Conservation (phyloP, 2,797 vertebrate species). For the Rallus crepitans region DNA sequence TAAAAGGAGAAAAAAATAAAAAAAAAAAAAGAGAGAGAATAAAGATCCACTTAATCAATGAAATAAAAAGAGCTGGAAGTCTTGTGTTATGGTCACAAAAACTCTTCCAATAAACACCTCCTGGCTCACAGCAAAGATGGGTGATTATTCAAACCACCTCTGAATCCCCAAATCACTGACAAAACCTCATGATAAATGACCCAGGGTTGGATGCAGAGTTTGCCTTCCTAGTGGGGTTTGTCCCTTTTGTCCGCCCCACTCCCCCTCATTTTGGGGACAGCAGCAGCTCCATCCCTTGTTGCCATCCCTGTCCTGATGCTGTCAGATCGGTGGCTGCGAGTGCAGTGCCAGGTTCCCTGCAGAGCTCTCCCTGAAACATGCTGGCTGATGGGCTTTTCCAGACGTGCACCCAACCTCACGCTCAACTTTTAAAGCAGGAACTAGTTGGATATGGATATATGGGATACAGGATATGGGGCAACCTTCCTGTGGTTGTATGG, state of each 20-base stretch:
- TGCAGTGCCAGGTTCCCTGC: background rate
- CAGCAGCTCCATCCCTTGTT: rapidly evolving
- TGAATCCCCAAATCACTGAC: background rate
- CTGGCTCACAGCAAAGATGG: background rate
- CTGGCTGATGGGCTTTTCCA: rapidly evolving
- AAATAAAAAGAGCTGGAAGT: slow-evolving; percentile 31
- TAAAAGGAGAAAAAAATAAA: background rate
- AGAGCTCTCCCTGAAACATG: background rate
- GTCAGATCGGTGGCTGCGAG: rapidly evolving
- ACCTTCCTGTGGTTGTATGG: rapidly evolving
- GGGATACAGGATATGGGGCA: no score
- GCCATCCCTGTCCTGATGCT: background rate
- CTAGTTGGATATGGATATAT: no score
- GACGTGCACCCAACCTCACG: rapidly evolving
- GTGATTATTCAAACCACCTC: background rate
- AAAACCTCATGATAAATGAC: background rate
- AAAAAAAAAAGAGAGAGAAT: background rate
- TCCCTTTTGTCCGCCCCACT: background rate
- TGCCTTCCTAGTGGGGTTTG: background rate
- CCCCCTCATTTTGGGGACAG: background rate
- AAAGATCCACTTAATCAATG: background rate
- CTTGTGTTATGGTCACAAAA: background rate
- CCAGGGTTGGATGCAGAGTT: background rate
- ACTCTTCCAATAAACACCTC: background rate
- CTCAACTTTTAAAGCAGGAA: background rate